Evolutionary conservation across 2,113 vertebrate genomes (phyloP).

Genomic region (Barnardius zonarius): DNA sequence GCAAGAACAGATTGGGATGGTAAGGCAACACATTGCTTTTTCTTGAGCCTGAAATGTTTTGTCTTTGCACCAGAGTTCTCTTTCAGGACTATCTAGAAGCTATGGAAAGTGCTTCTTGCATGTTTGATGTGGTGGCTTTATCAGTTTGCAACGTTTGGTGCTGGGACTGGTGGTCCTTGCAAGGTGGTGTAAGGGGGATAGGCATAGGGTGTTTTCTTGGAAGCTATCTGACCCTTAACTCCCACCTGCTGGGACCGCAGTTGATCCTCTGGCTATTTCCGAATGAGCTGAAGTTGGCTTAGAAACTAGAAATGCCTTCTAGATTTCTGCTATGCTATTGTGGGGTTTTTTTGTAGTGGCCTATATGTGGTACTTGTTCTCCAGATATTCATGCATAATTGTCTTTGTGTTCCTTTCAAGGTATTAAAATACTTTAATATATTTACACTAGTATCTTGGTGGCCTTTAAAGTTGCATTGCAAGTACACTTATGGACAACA

Average conservation of each 20-base stretch:
- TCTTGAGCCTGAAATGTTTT: not conserved
- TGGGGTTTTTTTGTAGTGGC: not conserved
- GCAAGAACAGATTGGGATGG: not conserved
- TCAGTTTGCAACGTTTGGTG: not conserved
- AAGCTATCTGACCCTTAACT: not conserved
- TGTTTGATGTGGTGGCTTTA: not conserved
- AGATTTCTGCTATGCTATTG: not conserved
- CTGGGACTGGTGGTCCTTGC: not conserved
- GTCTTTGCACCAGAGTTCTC: not conserved
- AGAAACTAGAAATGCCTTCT: not conserved
- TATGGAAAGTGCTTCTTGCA: not conserved
- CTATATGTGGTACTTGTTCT: not conserved
- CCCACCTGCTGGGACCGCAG: not conserved
- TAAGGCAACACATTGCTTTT: not conserved
- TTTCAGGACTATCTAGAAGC: not conserved
- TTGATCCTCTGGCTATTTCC: not conserved
- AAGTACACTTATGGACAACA: not conserved
- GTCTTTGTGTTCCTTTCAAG: not conserved
- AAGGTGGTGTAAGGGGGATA: not conserved
- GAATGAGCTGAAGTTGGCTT: not conserved
- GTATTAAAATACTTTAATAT: not conserved
- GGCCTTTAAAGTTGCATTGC: not conserved
- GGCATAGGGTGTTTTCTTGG: not conserved
- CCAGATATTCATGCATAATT: not conserved
- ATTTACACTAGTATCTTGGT: not conserved